phyloP scores from a whole-genome alignment of 64 coral and sea anemone genomes.

The Dendrophyllia cribrosa region DNA sequence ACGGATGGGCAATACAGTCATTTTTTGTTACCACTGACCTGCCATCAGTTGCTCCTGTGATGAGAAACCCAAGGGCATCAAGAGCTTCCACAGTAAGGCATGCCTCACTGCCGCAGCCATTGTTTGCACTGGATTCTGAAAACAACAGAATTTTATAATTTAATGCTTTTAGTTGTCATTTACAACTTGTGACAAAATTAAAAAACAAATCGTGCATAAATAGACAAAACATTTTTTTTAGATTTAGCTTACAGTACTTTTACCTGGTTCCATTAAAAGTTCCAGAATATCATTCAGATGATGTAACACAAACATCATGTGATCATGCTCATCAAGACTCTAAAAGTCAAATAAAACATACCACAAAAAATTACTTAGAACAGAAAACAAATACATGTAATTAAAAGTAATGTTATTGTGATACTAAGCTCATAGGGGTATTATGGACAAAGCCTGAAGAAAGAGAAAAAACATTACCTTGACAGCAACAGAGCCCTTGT shows the following conservation, averaged over 20 bases:
- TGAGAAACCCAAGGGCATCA: constrained; percentile 94
- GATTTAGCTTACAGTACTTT: background rate
- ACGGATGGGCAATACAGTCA: background rate
- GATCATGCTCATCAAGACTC: constrained; percentile 99
- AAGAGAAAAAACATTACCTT: constrained; percentile 58
- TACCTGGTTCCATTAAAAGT: constrained; percentile 95
- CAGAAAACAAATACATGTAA: background rate
- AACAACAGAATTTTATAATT: background rate
- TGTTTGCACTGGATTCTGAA: constrained; percentile 81
- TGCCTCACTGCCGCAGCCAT: constrained; percentile 72
- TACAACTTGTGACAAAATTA: too few relatives aligned
- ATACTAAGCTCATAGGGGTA: too few relatives aligned
- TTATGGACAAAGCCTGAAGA: too few relatives aligned
- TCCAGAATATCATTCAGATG: constrained; percentile 99
- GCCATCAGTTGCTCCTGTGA: constrained; percentile 80
- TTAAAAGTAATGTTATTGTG: background rate
- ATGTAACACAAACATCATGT: constrained; percentile 99
- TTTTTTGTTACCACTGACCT: constrained; percentile 51
- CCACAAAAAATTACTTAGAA: background rate
- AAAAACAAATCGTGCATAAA: background rate
- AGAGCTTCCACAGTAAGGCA: constrained; percentile 90
- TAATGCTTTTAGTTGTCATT: too few relatives aligned
- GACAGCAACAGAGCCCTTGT: constrained; percentile 90
- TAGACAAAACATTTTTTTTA: background rate
- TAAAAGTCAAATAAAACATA: constrained; percentile 26